A percentile compares a stretch with the other conserved stretches of the same genome.
Conservation (phyloP, 2,888 invertebrate species). For the Drosophila cognata region DNA sequence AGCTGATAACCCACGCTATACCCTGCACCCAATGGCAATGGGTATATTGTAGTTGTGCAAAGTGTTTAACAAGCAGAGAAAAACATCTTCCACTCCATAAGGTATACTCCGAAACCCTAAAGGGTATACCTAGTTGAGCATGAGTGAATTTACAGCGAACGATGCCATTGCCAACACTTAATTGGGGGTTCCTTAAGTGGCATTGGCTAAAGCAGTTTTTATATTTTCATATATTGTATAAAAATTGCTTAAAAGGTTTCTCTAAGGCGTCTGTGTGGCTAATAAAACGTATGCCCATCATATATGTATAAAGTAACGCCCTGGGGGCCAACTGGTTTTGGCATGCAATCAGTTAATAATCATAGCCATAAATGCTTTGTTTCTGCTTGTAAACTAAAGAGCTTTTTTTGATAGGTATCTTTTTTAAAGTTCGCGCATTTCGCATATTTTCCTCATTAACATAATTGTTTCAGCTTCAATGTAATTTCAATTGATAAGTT, state of each 20-base stretch:
- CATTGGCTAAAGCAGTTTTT: constrained; percentile 39
- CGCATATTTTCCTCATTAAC: not conserved
- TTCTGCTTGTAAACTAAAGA: not conserved
- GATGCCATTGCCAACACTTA: constrained; percentile 27
- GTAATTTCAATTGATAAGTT: not conserved
- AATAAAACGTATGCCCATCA: constrained; percentile 43
- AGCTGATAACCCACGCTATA: not conserved
- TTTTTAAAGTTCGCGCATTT: not conserved
- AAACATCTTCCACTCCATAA: too few species aligned
- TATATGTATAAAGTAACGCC: constrained; percentile 10
- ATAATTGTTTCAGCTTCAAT: not conserved
- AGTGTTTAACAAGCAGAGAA: not conserved
- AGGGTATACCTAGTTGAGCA: not conserved
- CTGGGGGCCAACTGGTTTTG: constrained; percentile 8
- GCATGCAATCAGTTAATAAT: constrained; percentile 28
- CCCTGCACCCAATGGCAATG: not conserved
- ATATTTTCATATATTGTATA: constrained; percentile 35
- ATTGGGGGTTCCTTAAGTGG: constrained; percentile 20
- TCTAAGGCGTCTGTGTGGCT: constrained; percentile 43
- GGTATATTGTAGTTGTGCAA: not conserved
- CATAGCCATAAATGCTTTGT: constrained; percentile 13
- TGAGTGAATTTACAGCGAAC: constrained; percentile 14
- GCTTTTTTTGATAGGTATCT: not conserved
- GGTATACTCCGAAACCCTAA: not conserved
- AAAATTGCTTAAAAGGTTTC: constrained; percentile 55